These are phyloP conservation scores for Okapia johnstoni DNA, from an alignment of 2,113 vertebrate species.

Conservation along the genomic window DNA sequence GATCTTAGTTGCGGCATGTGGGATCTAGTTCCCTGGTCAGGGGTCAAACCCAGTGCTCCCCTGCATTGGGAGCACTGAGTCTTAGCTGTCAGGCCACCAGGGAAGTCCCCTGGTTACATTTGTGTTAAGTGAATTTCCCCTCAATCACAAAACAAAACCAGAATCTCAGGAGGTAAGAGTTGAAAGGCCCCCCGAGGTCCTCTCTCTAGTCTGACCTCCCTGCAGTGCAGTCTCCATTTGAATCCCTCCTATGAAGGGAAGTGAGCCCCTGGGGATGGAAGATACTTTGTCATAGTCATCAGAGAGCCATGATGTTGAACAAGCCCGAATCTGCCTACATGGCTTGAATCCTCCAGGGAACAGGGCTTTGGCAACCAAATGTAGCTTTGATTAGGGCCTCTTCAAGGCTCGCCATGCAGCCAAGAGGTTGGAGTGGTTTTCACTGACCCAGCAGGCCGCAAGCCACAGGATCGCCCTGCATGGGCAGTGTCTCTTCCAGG, in stretches of 20 bases:
- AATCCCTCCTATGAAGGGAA: not conserved
- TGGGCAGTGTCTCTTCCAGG: not conserved
- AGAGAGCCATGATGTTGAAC: not conserved
- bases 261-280: not conserved
- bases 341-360: not conserved
- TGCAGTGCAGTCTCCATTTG: not conserved
- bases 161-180: not conserved
- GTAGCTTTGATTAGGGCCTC: conserved; percentile 30
- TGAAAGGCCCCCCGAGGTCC: not conserved
- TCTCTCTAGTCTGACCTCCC: rapidly evolving
- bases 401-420: not conserved
- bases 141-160: not conserved
- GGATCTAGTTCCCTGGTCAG: not conserved
- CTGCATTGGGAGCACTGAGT: not conserved
- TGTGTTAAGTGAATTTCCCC: not conserved
- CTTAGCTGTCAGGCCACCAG: not conserved
- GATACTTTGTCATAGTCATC: not conserved
- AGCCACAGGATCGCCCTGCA: not conserved
- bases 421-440: not conserved
- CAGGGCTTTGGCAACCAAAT: not conserved
- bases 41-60: not conserved
- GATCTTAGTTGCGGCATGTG: not conserved
- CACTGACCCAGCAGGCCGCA: not conserved
- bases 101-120: not conserved
- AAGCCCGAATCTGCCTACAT: not conserved